Conservation (phyloP, 2,797 vertebrate species). For the Buceros bicornis region DNA sequence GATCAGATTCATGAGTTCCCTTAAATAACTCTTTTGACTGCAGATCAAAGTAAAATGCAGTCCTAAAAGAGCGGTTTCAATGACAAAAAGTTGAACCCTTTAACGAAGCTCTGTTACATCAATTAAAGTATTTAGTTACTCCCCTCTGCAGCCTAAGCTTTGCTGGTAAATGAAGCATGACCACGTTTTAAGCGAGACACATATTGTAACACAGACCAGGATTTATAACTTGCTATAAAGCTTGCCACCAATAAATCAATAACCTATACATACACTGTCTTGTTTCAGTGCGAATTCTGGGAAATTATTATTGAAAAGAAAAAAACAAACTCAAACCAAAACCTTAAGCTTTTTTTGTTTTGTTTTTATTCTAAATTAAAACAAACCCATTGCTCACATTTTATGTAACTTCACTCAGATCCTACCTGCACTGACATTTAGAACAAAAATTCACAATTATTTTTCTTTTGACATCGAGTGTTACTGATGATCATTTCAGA, state of each 20-base stretch:
- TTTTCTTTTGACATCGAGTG: not conserved
- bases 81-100: not conserved
- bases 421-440: not conserved
- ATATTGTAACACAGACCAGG: not conserved
- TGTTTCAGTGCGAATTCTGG: not conserved
- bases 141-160: not conserved
- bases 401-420: not conserved
- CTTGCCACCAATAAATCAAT: constrained; percentile 51
- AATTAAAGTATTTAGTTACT: constrained; percentile 28
- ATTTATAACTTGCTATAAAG: constrained; percentile 27
- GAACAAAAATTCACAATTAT: not conserved
- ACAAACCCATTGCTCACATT: not conserved
- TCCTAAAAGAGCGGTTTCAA: constrained; percentile 7
- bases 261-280: not conserved
- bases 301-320: not conserved
- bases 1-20: not conserved
- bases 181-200: not conserved
- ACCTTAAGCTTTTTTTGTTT: not conserved
- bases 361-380: not conserved
- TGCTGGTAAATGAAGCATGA: constrained; percentile 30
- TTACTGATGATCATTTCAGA: not conserved
- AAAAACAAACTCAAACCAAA: not conserved
- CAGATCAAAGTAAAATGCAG: not conserved
- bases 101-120: constrained; percentile 4
- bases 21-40: not conserved